These are phyloP conservation scores for Masnerella sp. DNA, from an alignment of 2,888 invertebrate genomes.

Conservation along the genomic window DNA sequence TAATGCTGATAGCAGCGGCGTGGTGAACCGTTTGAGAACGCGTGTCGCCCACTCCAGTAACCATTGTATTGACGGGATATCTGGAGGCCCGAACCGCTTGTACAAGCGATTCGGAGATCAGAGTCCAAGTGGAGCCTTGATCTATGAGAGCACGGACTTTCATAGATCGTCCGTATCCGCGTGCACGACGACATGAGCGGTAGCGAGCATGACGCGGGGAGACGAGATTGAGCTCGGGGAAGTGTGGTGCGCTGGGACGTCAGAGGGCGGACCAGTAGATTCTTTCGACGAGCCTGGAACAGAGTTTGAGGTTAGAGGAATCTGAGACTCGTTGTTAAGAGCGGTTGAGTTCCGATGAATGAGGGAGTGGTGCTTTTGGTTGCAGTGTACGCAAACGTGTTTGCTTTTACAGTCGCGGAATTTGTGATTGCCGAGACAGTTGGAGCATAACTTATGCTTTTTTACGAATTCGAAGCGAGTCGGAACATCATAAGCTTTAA, in stretches of 20 bases:
- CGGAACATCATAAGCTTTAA: neutral
- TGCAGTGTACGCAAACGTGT: neutral
- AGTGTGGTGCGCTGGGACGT: neutral
- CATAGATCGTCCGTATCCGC: neutral
- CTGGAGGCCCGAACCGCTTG: neutral
- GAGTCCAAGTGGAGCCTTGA: constrained; percentile 5
- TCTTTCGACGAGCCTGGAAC: neutral
- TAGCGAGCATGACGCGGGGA: neutral
- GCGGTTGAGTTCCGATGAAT: neutral
- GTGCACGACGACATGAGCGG: constrained; percentile 1
- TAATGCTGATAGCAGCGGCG: neutral
- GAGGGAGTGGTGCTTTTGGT: neutral
- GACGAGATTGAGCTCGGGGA: neutral
- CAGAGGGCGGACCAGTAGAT: neutral
- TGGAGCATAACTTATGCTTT: constrained; percentile 5
- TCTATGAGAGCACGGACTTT: constrained; percentile 9
- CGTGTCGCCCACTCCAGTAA: neutral
- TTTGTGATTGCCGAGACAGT: constrained; percentile 21
- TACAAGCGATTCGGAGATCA: constrained; percentile 6
- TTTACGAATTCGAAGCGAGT: constrained; percentile 15
- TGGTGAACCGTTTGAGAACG: neutral
- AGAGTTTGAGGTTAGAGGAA: neutral
- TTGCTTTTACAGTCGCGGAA: constrained; percentile 7
- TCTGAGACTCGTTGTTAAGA: neutral
- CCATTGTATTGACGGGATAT: neutral